Evolutionary conservation across 2,888 invertebrate species (phyloP).

Genomic region (Lasioglossum malachurum): DNA sequence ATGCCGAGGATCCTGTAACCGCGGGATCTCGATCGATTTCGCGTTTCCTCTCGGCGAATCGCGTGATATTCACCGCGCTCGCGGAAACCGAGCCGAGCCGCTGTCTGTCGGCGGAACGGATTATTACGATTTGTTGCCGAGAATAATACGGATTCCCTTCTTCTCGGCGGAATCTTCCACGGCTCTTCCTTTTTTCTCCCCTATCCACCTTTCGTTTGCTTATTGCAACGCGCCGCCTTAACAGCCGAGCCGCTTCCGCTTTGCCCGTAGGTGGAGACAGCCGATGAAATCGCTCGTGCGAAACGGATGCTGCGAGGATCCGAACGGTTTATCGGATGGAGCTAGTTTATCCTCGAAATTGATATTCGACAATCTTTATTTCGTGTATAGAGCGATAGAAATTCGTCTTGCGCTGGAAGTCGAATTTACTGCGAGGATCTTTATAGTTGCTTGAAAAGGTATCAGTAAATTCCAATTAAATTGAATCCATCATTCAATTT

Average conservation of each 20-base stretch:
- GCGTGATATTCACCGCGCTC: slow-evolving; percentile 25
- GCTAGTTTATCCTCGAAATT: slow-evolving; percentile 4
- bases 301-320: slow-evolving; percentile 5
- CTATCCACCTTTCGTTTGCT: neutral
- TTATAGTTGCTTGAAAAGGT: neutral
- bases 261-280: slow-evolving; percentile 1
- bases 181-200: neutral
- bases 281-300: slow-evolving; percentile 14
- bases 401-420: too few species aligned
- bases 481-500: too few species aligned
- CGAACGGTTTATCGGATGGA: neutral
- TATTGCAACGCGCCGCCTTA: slow-evolving; percentile 14
- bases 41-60: slow-evolving; percentile 7
- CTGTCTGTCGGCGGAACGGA: slow-evolving; percentile 45
- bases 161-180: neutral
- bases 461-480: too few species aligned
- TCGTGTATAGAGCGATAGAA: neutral
- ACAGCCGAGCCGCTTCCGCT: slow-evolving; percentile 7
- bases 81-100: slow-evolving; percentile 10
- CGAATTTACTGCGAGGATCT: neutral
- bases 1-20: slow-evolving; percentile 49
- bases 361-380: neutral
- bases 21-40: slow-evolving; percentile 56
- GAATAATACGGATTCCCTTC: slow-evolving; percentile 31
- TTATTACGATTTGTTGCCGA: slow-evolving; percentile 54